Evolutionary conservation across 2,888 invertebrate genomes (phyloP), one percentile per base, ranked within the genome.

Genomic region (Vandiemenella viatica): DNA sequence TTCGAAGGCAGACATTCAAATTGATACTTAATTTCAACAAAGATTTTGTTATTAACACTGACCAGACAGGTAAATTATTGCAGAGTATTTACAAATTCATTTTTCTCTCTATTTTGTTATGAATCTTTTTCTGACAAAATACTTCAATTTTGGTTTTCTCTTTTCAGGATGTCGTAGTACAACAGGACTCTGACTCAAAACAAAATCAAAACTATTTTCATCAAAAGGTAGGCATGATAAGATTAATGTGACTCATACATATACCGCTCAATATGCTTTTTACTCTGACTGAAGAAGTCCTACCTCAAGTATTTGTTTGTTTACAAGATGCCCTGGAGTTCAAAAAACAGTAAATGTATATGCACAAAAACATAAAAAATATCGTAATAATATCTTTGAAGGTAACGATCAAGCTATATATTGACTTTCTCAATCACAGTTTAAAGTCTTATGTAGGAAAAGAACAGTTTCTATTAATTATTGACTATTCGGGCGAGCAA

Each of bases 221-320:
- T 48, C 19, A 49, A 51, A 32, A 46, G n/a, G n/a, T 37, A 19
- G 26, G 26, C 40, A 46, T 49, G 53, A 51, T 38, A 38, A 47
- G 15, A 55, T 55, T 46, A 55, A 55, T 48, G 46, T 50, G 7
- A 55, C 51, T 1, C 54, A 53, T 46, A 52, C 52, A 19, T 55
- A 57, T 38, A 56, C 56, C n/a, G 54, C 54, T 5, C 52, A 57
- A 41, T 57, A 57, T 46, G 21, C 46, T n/a, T 37, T 43, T 51
- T 1, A 55, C 55, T 4, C 37, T 46, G 32, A 52, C 51, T 17
- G 53, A 52, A 20, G 43, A 51, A 53, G 13, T 56, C 16, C 37
- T 55, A 20, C 53, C 55, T n/a, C 43, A 52, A 17, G 55, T 55
- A 42, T 55, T 55, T 47, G 37, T 57, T 17, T 56, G 55, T 37